phyloP scores from a whole-genome alignment of 2,113 vertebrate species.

The Mesoclemmys tuberculata region DNA sequence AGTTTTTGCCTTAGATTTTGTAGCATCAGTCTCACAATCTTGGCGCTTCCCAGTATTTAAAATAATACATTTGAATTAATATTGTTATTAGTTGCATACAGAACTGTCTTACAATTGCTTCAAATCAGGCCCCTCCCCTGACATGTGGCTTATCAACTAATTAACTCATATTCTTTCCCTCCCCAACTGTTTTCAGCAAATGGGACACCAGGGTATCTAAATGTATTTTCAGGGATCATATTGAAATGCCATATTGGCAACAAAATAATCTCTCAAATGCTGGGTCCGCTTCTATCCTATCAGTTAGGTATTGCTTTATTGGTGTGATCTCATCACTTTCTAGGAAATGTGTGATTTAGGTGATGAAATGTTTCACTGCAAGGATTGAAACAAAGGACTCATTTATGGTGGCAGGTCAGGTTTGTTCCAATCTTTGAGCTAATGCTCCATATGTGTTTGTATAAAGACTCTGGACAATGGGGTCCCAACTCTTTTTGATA shows the following conservation, averaged over 20 bases:
- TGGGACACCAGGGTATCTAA: neutral
- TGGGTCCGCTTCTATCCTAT: neutral
- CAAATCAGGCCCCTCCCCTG: neutral
- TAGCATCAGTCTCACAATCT: neutral
- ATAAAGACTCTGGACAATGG: neutral
- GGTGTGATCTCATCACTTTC: neutral
- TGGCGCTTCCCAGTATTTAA: neutral
- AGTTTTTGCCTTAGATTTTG: constrained; percentile 1
- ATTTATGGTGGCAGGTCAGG: neutral
- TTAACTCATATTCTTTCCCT: neutral
- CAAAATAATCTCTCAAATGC: neutral
- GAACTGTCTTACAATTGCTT: neutral
- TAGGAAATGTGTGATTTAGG: neutral
- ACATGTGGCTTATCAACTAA: neutral
- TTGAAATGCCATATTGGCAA: neutral
- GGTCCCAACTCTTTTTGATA: neutral
- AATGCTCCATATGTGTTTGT: neutral
- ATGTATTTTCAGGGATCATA: neutral
- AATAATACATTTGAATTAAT: neutral
- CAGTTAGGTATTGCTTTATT: neutral
- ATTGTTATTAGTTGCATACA: neutral
- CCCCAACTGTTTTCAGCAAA: neutral
- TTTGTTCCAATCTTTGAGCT: neutral
- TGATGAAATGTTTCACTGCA: constrained; percentile 1
- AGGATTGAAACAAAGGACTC: neutral